A percentile compares a stretch with the other conserved stretches of the same genome.
These are phyloP conservation scores for Cerastis leucographa DNA, from an alignment of 2,888 invertebrate species.

Conservation along the genomic window DNA sequence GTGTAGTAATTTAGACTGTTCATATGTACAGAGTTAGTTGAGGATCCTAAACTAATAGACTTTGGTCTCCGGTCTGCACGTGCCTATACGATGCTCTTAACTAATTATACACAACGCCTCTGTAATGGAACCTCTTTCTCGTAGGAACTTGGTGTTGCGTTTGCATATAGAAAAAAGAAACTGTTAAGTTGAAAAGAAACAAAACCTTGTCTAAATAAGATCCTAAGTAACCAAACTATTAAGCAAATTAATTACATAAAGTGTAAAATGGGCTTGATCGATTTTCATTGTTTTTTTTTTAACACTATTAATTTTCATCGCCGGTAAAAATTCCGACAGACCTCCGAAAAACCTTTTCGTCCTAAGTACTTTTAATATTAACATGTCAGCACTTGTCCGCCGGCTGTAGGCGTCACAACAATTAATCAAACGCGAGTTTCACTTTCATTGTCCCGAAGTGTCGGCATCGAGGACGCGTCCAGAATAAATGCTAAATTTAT, in stretches of 20 bases:
- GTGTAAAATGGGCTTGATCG: background rate
- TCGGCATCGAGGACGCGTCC: slow-evolving; percentile 5
- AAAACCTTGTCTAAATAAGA: background rate
- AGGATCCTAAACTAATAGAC: background rate
- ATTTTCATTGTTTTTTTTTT: background rate
- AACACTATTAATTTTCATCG: background rate
- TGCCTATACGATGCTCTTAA: background rate
- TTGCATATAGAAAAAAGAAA: background rate
- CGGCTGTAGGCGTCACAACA: slow-evolving; percentile 14
- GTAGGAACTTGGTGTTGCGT: background rate
- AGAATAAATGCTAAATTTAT: slow-evolving; percentile 72
- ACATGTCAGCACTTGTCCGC: slow-evolving; percentile 2
- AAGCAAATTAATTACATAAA: background rate
- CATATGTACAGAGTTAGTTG: background rate
- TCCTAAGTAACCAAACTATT: background rate
- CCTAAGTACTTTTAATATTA: background rate
- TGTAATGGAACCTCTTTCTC: background rate
- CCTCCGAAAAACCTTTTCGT: background rate
- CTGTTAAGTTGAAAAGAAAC: no score
- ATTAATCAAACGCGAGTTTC: slow-evolving; percentile 61
- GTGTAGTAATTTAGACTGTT: background rate
- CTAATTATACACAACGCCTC: background rate
- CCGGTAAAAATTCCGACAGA: no score
- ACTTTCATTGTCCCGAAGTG: slow-evolving; percentile 54
- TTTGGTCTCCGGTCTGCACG: background rate